Conservation (phyloP, 2,113 vertebrate species). For the Sitta europaea region DNA sequence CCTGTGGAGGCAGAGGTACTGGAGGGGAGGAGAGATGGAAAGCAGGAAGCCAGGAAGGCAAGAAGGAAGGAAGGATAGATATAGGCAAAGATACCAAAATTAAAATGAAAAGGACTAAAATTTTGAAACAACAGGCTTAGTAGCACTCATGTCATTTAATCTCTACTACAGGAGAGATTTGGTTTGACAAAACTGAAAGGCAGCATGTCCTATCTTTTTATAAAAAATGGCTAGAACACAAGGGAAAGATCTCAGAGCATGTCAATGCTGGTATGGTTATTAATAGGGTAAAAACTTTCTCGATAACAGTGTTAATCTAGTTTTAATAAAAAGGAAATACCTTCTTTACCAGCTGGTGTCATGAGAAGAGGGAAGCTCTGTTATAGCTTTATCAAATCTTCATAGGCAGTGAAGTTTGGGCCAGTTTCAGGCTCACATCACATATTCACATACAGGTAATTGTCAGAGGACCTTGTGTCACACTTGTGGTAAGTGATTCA, state of each 20-base stretch:
- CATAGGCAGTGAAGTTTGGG: background rate
- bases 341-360: background rate
- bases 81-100: background rate
- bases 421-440: background rate
- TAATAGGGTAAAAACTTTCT: background rate
- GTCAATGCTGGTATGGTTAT: background rate
- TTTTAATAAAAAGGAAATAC: background rate
- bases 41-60: background rate
- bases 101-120: background rate
- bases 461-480: background rate
- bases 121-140: background rate
- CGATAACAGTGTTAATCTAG: background rate
- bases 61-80: background rate
- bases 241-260: background rate
- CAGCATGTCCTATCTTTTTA: background rate
- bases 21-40: no score
- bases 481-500: background rate
- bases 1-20: no score
- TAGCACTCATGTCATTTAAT: background rate
- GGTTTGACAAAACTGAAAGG: background rate
- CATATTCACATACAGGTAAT: background rate
- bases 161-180: background rate
- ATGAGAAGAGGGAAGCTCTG: background rate
- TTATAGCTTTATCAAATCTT: background rate
- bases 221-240: background rate